These are phyloP conservation scores for Lacerta agilis DNA, from an alignment of 2,797 vertebrate species.

Conservation along the genomic window DNA sequence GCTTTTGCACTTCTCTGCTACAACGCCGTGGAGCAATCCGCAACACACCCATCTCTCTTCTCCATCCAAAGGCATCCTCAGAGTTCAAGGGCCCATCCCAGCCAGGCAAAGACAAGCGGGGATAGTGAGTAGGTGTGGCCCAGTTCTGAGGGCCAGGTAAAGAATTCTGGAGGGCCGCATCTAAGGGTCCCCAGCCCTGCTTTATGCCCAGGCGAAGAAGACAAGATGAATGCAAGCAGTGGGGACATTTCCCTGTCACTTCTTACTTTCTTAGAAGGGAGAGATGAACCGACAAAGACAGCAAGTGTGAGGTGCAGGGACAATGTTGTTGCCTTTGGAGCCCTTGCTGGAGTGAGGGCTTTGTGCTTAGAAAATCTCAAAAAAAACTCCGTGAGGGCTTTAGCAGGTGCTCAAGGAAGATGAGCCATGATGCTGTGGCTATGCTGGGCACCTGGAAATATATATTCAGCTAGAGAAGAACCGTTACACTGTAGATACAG, in stretches of 20 bases:
- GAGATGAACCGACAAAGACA: background rate
- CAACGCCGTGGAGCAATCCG: no score
- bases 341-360: background rate
- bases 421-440: background rate
- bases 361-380: background rate
- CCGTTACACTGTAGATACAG: no score
- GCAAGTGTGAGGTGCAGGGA: background rate
- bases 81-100: no score
- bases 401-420: background rate
- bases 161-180: no score
- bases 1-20: no score
- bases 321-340: background rate
- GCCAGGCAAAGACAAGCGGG: no score
- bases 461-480: background rate
- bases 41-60: no score
- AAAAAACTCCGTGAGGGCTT: background rate
- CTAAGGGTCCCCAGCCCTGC: no score
- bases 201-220: background rate
- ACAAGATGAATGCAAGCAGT: background rate
- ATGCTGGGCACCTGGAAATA: background rate
- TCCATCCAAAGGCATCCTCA: no score
- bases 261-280: background rate
- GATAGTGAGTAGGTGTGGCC: no score
- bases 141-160: no score
- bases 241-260: background rate